phyloP scores from a whole-genome alignment of 1,140 invertebrate species.

The Melanaphis sacchari region DNA sequence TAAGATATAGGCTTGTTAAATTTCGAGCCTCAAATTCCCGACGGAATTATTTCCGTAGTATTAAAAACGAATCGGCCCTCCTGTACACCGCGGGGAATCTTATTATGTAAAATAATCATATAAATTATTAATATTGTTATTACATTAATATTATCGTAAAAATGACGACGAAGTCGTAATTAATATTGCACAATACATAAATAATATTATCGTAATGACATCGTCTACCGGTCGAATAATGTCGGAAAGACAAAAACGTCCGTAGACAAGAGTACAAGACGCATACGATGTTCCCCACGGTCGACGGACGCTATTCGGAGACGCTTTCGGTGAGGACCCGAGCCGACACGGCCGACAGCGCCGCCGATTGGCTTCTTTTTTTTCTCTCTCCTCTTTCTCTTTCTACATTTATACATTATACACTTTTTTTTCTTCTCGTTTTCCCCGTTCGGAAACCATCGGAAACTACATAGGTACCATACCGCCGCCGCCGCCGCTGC shows the following conservation, averaged over 20 bases:
- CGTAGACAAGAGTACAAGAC: background rate
- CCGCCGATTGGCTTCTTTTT: slow-evolving; percentile 41
- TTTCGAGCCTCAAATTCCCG: background rate
- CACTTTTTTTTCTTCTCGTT: background rate
- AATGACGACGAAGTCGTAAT: no score
- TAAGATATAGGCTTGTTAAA: background rate
- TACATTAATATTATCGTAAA: no score
- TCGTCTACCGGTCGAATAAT: background rate
- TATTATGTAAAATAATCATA: no score
- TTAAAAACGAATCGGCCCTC: background rate
- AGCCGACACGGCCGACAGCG: background rate
- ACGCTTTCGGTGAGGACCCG: background rate
- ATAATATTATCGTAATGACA: no score
- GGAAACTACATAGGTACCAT: slow-evolving; percentile 43
- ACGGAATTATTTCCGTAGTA: background rate
- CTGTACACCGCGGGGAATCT: background rate
- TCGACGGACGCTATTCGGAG: background rate
- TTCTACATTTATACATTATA: slow-evolving; percentile 13
- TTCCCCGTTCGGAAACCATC: slow-evolving; percentile 52
- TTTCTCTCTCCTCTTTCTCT: background rate
- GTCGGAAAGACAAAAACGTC: background rate
- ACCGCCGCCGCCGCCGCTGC: background rate
- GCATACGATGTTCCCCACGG: background rate
- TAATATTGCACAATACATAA: no score
- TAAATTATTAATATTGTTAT: no score